Evolutionary conservation across 2,113 vertebrate genomes (phyloP).

Genomic region (Ginglymostoma cirratum): DNA sequence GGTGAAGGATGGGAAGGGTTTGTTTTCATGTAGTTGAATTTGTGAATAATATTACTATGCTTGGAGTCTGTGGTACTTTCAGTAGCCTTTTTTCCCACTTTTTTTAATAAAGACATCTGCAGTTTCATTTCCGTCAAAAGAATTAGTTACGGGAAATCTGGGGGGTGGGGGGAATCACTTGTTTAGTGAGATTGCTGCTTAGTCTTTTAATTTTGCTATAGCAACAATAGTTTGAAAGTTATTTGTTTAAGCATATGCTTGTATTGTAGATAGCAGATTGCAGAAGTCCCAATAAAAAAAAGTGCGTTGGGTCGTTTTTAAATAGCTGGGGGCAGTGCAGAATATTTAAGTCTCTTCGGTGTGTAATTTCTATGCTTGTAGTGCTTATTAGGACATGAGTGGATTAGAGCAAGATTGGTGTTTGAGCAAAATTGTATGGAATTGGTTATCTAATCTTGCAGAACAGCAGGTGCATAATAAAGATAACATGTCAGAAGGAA

Average conservation of each 20-base stretch:
- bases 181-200: no score
- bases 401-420: not conserved
- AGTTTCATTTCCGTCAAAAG: no score
- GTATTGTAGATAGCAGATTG: no score
- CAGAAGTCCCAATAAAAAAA: no score
- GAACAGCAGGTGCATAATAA: constrained; percentile 12
- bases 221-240: no score
- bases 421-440: not conserved
- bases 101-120: not conserved
- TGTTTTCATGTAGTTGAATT: not conserved
- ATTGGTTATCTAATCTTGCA: constrained; percentile 24
- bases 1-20: not conserved
- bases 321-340: not conserved
- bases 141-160: no score
- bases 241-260: not conserved
- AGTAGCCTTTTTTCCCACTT: not conserved
- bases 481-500: constrained; percentile 19
- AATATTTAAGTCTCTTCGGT: not conserved
- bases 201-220: not conserved
- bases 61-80: not conserved
- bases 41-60: not conserved
- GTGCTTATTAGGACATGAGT: not conserved
- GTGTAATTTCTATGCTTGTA: not conserved
- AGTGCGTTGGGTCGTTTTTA: not conserved
- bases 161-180: no score